Evolutionary conservation across 2,888 invertebrate species (phyloP), one percentile per base, ranked within the genome.

Genomic region (Priocnemis perturbator): DNA sequence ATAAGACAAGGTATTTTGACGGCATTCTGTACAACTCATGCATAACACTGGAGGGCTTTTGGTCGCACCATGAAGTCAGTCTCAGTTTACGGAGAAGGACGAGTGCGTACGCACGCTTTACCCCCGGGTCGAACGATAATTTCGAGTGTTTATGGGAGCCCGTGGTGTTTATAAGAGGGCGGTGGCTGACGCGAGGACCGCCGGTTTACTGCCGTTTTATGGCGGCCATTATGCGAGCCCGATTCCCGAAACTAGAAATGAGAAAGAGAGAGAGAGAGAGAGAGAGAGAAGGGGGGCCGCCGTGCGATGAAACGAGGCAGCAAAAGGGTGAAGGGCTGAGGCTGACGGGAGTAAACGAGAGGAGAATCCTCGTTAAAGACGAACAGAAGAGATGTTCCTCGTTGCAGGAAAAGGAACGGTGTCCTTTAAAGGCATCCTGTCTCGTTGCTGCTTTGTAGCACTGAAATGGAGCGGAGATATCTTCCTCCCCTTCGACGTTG

Each of bases 171-270:
- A 77, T 83, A 76, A 79, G 79, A 80, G 81, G 78, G 69, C 78
- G 76, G 62, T 69, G 76, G 68, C 50, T 50, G 50, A 17, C 67
- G 71, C 63, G 64, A 64, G 75, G 65, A 67, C 71, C 62, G 71
- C 73, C 60, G 30, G 64, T 73, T 85, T 82, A 86, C 81, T 76
- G 69, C 73, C 71, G 72, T 82, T 86, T 86, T 85, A 85, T 71
- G 77, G 68, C 67, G 45, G 61, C 62, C 73, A 81, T 85, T 83
- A 83, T 79, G 74, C 73, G 21, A 64, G 60, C 48, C 58, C 70
- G 73, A 81, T 84, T 82, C 76, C 78, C 80, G 64, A 85, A 84
- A 85, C 79, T 81, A 78, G 79, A 76, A 78, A 77, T 76, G 75
- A 71, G 77, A 82, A 78, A 73, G 74, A 77, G 74, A 21, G 44